Percentiles rank a stretch among this genome's conserved stretches.
These are phyloP conservation scores for Procambarus virginalis DNA, from an alignment of 1,140 invertebrate genomes.

Conservation along the genomic window DNA sequence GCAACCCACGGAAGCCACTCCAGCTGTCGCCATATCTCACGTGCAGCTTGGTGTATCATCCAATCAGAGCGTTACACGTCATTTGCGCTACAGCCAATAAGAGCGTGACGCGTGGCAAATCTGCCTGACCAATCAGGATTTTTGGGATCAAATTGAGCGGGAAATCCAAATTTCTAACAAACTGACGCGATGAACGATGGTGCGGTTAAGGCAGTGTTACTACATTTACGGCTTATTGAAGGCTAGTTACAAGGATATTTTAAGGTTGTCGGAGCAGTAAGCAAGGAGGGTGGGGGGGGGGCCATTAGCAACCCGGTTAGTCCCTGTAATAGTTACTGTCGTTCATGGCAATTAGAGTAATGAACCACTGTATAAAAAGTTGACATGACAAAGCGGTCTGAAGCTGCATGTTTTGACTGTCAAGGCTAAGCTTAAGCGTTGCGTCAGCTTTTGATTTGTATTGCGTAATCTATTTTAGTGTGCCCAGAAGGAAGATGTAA, in stretches of 20 bases:
- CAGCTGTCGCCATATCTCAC: constrained; percentile 37
- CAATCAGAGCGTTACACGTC: constrained; percentile 36
- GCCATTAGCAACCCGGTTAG: background rate
- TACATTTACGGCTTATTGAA: background rate
- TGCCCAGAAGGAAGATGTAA: background rate
- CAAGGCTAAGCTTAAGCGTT: background rate
- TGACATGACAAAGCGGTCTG: background rate
- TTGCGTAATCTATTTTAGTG: background rate
- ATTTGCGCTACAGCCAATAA: constrained; percentile 31
- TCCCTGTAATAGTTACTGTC: constrained; percentile 1
- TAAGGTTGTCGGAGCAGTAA: background rate
- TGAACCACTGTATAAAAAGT: background rate
- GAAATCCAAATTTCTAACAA: constrained; percentile 38
- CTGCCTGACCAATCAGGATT: constrained; percentile 50
- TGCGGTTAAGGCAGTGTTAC: background rate
- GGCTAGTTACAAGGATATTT: background rate
- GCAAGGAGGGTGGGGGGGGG: background rate
- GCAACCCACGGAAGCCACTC: constrained; percentile 18
- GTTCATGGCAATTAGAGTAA: background rate
- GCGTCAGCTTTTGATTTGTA: background rate
- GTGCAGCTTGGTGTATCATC: constrained; percentile 31
- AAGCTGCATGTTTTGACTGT: background rate
- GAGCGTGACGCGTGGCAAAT: constrained; percentile 42
- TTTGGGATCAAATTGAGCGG: constrained; percentile 38
- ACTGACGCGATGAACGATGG: constrained; percentile 22